A percentile compares a stretch with the other conserved stretches of the same genome.
Conservation (phyloP, 2,888 invertebrate genomes). For the Cerceris rybyensis region DNA sequence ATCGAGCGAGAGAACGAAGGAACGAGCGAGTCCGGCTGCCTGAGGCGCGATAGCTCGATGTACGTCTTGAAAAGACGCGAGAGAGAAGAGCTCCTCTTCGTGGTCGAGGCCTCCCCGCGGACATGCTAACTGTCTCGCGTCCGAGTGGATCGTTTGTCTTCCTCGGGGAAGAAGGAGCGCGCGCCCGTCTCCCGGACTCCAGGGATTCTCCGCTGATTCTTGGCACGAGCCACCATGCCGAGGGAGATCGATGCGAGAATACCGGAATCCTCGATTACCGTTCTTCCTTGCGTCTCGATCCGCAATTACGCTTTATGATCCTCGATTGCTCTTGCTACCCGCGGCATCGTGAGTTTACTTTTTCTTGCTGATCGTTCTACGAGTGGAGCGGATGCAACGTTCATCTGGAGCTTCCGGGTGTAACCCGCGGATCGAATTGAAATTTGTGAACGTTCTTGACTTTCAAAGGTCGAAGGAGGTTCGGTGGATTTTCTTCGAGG, state of each 20-base stretch:
- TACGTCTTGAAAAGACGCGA: conserved; percentile 4
- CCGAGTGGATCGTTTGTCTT: conserved; percentile 70
- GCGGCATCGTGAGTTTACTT: no score
- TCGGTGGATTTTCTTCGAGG: no score
- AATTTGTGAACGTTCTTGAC: no score
- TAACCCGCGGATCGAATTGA: no score
- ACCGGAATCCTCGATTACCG: neutral
- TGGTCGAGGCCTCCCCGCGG: conserved; percentile 60
- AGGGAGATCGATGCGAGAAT: neutral
- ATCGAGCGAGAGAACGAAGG: conserved; percentile 47
- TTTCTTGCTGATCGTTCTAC: no score
- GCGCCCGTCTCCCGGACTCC: conserved; percentile 58
- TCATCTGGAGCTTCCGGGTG: no score
- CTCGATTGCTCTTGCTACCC: no score
- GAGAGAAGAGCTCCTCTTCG: neutral
- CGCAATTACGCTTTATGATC: no score
- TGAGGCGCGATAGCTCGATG: neutral
- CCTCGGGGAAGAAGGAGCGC: conserved; percentile 67
- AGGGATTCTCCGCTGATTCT: conserved; percentile 56
- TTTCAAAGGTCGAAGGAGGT: no score
- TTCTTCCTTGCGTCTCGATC: no score
- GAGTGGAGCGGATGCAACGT: no score
- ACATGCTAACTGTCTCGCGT: conserved; percentile 70
- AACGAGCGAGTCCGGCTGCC: conserved; percentile 10
- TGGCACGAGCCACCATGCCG: conserved; percentile 33